phyloP scores from a whole-genome alignment of 2,797 vertebrate species.

The Eurystomus glaucurus region DNA sequence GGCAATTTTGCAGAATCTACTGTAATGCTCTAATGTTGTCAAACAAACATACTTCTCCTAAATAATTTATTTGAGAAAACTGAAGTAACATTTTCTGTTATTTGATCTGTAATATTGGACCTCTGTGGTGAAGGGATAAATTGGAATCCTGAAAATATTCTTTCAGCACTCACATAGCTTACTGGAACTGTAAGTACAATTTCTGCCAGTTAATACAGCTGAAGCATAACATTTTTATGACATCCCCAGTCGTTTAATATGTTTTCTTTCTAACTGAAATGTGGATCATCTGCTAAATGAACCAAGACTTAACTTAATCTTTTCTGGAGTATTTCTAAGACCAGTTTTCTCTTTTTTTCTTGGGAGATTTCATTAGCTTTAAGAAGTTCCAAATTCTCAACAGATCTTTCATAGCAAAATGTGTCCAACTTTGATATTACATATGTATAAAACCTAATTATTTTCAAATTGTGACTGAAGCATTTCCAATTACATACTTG shows the following conservation, averaged over 20 bases:
- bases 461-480: not conserved
- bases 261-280: conserved; percentile 39
- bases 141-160: conserved; percentile 28
- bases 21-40: not conserved
- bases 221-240: conserved; percentile 49
- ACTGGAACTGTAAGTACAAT: conserved; percentile 23
- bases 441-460: not conserved
- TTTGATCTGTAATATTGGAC: not conserved
- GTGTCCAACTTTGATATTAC: not conserved
- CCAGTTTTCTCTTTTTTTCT: not conserved
- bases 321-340: conserved; percentile 1
- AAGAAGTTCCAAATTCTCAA: not conserved
- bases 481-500: not conserved
- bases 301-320: not conserved
- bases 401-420: not conserved
- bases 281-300: conserved; percentile 46
- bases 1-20: not conserved
- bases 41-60: not conserved
- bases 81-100: conserved; percentile 22
- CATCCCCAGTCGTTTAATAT: conserved; percentile 1
- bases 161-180: conserved; percentile 47
- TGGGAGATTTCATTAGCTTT: not conserved
- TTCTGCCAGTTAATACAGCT: conserved; percentile 52
- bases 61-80: conserved; percentile 14
- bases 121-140: not conserved